Percentiles rank a stretch among this genome's conserved stretches.
Conservation (phyloP, 2,797 vertebrate species). For the Meriones psammophilus region DNA sequence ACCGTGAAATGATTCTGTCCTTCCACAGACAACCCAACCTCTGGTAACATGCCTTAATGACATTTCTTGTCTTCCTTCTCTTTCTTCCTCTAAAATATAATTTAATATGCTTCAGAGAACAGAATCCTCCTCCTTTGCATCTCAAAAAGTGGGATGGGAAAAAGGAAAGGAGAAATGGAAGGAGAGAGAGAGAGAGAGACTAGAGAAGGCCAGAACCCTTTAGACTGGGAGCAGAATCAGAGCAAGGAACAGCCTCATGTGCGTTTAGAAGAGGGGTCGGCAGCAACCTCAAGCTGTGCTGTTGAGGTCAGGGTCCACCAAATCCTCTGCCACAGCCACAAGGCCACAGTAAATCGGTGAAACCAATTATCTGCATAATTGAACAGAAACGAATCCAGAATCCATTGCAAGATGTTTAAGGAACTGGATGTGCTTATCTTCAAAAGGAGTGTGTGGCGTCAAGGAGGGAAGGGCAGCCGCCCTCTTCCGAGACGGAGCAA, state of each 20-base stretch:
- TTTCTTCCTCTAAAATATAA: not conserved
- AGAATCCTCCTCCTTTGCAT: not conserved
- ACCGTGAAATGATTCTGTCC: not conserved
- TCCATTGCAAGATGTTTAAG: not conserved
- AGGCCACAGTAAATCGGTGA: not conserved
- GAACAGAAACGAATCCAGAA: not conserved
- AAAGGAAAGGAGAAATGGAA: not conserved
- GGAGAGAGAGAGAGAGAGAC: not conserved
- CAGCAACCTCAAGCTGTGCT: not conserved
- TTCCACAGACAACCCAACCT: not conserved
- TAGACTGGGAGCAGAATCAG: not conserved
- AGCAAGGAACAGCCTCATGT: not conserved
- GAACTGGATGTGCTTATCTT: not conserved
- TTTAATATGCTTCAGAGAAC: not conserved
- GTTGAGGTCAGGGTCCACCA: not conserved
- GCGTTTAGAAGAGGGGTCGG: not conserved
- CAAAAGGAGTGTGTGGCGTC: not conserved
- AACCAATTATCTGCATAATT: not conserved
- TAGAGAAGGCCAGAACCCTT: not conserved
- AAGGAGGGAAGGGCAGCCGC: not conserved
- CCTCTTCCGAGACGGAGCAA: not conserved
- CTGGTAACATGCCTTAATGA: not conserved
- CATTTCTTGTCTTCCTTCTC: not conserved
- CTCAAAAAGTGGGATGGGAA: not conserved
- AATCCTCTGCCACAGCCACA: not conserved